Percentiles rank a stretch among this genome's conserved stretches.
phyloP scores from a whole-genome alignment of 2,113 vertebrate genomes.

The Callipepla californica region DNA sequence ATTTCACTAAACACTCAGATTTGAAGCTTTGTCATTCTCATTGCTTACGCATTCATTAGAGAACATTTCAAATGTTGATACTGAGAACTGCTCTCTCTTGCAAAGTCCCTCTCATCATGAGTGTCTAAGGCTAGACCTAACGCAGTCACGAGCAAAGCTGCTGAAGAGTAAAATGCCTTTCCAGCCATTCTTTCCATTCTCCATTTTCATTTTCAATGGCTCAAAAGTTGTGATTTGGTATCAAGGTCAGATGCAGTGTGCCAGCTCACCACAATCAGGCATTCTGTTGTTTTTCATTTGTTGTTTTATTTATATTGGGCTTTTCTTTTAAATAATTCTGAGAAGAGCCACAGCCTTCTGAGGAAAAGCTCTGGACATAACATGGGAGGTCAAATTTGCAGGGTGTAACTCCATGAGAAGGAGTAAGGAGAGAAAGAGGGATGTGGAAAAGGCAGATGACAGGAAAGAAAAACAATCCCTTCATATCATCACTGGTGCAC shows the following conservation, averaged over 20 bases:
- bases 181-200: not conserved
- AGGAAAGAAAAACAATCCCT: not conserved
- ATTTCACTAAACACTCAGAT: not conserved
- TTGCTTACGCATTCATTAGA: not conserved
- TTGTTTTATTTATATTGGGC: too few relatives aligned
- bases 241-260: not conserved
- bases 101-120: not conserved
- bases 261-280: slow-evolving; percentile 19
- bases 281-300: not conserved
- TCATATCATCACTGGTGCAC: not conserved
- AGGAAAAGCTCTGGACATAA: slow-evolving; percentile 62
- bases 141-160: not conserved
- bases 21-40: not conserved
- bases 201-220: slow-evolving; percentile 35
- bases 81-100: not conserved
- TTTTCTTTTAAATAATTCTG: not conserved
- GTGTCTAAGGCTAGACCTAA: not conserved
- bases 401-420: slow-evolving; percentile 4
- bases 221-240: slow-evolving; percentile 41
- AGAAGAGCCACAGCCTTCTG: slow-evolving; percentile 57
- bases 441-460: not conserved
- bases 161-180: slow-evolving; percentile 16
- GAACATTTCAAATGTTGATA: not conserved
- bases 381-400: slow-evolving; percentile 43
- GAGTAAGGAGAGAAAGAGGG: not conserved